Evolutionary conservation across 2,888 invertebrate species (phyloP).

Genomic region (Polia nebulosa): DNA sequence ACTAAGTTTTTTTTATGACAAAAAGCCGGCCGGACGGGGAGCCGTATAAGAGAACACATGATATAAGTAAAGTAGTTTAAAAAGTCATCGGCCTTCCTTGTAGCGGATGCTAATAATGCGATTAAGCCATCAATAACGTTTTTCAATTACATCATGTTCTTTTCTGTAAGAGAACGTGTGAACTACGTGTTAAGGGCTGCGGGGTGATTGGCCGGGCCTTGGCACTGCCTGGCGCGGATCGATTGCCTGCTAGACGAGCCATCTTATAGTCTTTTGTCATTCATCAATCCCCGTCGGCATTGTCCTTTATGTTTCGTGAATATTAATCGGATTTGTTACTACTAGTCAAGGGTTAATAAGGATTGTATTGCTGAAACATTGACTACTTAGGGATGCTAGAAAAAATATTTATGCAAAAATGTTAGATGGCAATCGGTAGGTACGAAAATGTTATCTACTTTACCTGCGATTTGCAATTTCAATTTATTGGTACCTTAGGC

Average conservation of each 20-base stretch:
- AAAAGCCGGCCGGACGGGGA: too few relatives aligned
- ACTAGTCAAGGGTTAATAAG: conserved; percentile 16
- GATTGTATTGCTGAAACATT: neutral
- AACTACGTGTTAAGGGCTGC: conserved; percentile 71
- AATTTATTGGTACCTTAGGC: conserved; percentile 30
- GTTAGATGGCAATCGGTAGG: neutral
- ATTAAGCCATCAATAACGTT: conserved; percentile 13
- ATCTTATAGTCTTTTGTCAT: conserved; percentile 80
- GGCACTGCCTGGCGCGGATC: conserved; percentile 84
- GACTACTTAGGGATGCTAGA: neutral
- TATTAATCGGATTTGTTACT: conserved; percentile 49
- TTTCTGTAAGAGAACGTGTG: conserved; percentile 59
- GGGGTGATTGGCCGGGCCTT: conserved; percentile 86
- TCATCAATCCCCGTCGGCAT: conserved; percentile 70
- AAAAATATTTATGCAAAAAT: conserved; percentile 17
- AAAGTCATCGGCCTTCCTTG: neutral
- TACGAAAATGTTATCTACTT: conserved; percentile 28
- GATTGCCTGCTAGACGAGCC: conserved; percentile 76
- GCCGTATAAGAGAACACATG: neutral
- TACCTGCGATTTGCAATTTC: conserved; percentile 19
- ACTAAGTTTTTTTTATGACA: too few relatives aligned
- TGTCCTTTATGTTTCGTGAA: conserved; percentile 62
- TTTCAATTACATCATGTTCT: conserved; percentile 34
- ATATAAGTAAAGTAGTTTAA: neutral
- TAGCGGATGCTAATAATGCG: neutral